These are phyloP conservation scores for Nephotettix cincticeps DNA, from an alignment of 1,140 invertebrate species.

Conservation along the genomic window DNA sequence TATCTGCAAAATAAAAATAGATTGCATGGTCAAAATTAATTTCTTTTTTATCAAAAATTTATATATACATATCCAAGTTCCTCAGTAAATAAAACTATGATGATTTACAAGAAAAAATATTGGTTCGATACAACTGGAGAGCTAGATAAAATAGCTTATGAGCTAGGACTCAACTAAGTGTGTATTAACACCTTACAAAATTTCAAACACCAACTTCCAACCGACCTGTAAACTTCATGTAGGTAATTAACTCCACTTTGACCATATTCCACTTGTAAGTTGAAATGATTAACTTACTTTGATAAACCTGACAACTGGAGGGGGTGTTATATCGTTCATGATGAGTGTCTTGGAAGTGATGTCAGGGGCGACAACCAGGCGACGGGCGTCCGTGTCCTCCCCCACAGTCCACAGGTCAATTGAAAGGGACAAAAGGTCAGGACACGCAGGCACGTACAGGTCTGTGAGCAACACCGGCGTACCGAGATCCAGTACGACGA, in stretches of 20 bases:
- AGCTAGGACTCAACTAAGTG: background rate
- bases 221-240: background rate
- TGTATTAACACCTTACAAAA: background rate
- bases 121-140: no score
- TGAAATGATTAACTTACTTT: constrained; percentile 64
- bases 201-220: background rate
- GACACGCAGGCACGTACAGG: constrained; percentile 81
- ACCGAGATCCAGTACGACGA: constrained; percentile 89
- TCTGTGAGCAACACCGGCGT: constrained; percentile 83
- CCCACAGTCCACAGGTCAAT: constrained; percentile 87
- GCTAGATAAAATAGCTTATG: no score
- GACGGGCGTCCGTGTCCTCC: constrained; percentile 78
- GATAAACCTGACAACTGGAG: constrained; percentile 82
- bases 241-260: no score
- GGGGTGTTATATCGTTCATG: constrained; percentile 84
- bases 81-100: no score
- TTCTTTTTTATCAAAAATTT: no score
- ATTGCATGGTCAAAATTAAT: no score
- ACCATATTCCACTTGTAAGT: no score
- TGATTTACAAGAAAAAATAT: no score
- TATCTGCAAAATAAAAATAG: constrained; percentile 53
- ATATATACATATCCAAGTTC: no score
- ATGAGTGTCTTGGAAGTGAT: constrained; percentile 81
- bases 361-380: constrained; percentile 82
- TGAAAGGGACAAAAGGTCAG: constrained; percentile 80